phyloP scores from a whole-genome alignment of 2,888 invertebrate genomes.

The Galerucella nymphaeae region DNA sequence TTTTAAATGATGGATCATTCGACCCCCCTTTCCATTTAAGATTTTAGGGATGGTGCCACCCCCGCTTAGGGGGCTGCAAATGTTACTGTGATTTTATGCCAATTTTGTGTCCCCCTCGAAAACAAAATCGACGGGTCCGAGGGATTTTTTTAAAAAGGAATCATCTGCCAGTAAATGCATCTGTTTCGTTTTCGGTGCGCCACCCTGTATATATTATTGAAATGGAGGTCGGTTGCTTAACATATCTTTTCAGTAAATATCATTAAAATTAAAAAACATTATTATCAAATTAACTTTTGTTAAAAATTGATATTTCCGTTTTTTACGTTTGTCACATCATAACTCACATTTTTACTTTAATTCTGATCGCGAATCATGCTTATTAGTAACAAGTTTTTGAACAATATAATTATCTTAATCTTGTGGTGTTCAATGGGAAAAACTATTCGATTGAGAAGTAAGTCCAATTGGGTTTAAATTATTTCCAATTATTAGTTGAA shows the following conservation, averaged over 20 bases:
- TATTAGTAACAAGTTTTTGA: background rate
- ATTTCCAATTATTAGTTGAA: background rate
- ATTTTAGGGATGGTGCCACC: too few relatives aligned
- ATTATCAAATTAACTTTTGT: slow-evolving; percentile 30
- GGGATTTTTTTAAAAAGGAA: too few relatives aligned
- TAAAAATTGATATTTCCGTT: slow-evolving; percentile 29
- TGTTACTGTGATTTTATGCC: too few relatives aligned
- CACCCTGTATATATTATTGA: too few relatives aligned
- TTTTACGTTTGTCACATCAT: slow-evolving; percentile 8
- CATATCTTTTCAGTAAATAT: background rate
- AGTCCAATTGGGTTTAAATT: background rate
- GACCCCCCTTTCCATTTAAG: too few relatives aligned
- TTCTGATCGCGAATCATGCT: background rate
- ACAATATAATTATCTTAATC: background rate
- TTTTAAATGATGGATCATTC: too few relatives aligned
- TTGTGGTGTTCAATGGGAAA: background rate
- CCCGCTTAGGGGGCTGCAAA: too few relatives aligned
- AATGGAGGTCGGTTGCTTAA: slow-evolving; percentile 33
- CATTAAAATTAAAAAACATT: slow-evolving; percentile 25
- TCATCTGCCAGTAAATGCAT: too few relatives aligned
- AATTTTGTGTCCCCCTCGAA: too few relatives aligned
- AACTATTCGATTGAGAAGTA: background rate
- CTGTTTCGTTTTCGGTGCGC: too few relatives aligned
- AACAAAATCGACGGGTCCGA: too few relatives aligned
- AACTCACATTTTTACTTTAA: slow-evolving; percentile 11